These are phyloP conservation scores for Campylomormyrus tamandua DNA, from an alignment of 2,113 vertebrate species.

Conservation along the genomic window DNA sequence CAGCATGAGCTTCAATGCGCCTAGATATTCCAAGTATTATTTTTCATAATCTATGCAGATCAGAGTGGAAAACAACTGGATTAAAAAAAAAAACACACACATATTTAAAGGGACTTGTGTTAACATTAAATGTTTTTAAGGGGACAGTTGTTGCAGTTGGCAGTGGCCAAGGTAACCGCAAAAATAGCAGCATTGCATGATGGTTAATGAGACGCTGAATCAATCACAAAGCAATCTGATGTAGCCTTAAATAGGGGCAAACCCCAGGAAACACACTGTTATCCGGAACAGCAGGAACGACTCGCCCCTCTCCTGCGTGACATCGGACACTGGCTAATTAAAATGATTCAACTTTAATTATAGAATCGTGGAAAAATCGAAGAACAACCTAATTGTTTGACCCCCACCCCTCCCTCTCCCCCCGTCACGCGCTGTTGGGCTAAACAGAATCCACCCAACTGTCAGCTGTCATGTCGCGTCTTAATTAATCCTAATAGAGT, in stretches of 20 bases:
- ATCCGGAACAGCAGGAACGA: neutral
- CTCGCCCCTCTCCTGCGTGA: constrained; percentile 24
- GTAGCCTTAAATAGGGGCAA: constrained; percentile 51
- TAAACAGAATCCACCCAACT: constrained; percentile 80
- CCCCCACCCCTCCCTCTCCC: constrained; percentile 42
- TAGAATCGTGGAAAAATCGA: constrained; percentile 30
- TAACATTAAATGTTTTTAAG: constrained; percentile 60
- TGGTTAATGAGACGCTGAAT: neutral
- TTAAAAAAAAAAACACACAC: neutral
- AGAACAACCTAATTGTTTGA: constrained; percentile 54
- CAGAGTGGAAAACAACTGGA: constrained; percentile 19
- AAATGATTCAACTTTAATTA: constrained; percentile 10
- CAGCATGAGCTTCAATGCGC: neutral
- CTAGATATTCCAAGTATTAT: constrained; percentile 33
- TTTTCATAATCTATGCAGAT: constrained; percentile 8
- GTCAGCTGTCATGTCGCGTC: constrained; percentile 83
- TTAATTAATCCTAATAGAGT: constrained; percentile 98
- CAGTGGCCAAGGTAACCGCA: constrained; percentile 39
- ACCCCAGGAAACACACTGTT: constrained; percentile 18
- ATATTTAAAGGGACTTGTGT: constrained; percentile 44
- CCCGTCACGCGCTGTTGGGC: constrained; percentile 58
- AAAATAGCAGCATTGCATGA: neutral
- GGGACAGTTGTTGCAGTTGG: constrained; percentile 63
- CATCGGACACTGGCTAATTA: constrained; percentile 34
- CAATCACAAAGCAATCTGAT: constrained; percentile 38